A percentile compares a stretch with the other conserved stretches of the same genome.
phyloP scores from a whole-genome alignment of 1,140 invertebrate species.

The Ooceraea biroi region DNA sequence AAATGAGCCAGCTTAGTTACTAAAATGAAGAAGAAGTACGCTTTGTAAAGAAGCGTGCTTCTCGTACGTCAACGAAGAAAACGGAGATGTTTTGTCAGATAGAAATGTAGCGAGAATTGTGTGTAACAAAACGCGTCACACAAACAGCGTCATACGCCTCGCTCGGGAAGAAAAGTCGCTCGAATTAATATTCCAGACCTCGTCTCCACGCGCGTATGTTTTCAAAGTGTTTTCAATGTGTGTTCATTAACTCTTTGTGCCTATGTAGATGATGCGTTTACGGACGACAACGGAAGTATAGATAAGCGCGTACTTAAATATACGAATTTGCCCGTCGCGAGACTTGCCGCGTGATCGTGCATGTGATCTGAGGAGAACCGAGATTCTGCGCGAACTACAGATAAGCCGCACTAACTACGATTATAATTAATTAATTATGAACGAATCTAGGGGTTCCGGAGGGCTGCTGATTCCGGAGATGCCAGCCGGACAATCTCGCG shows the following conservation, averaged over 20 bases:
- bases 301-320: constrained; percentile 15
- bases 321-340: constrained; percentile 23
- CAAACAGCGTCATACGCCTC: not conserved
- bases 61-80: too few species aligned
- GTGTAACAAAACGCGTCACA: not conserved
- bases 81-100: not conserved
- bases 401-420: not conserved
- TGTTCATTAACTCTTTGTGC: constrained; percentile 71
- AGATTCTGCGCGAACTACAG: not conserved
- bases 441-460: not conserved
- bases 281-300: not conserved
- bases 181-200: constrained; percentile 73
- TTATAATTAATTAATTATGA: not conserved
- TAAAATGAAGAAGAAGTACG: too few species aligned
- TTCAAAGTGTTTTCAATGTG: constrained; percentile 12
- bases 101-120: constrained; percentile 3
- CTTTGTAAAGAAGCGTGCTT: too few species aligned
- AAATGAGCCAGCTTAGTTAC: too few species aligned
- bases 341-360: not conserved
- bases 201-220: constrained; percentile 39
- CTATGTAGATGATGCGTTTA: constrained; percentile 55
- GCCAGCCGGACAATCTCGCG: not conserved
- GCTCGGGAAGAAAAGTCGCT: constrained; percentile 45
- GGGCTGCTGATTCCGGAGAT: not conserved
- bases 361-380: not conserved